These are phyloP conservation scores for Alentia gelatinosa DNA, from an alignment of 2,888 invertebrate species.

Conservation along the genomic window DNA sequence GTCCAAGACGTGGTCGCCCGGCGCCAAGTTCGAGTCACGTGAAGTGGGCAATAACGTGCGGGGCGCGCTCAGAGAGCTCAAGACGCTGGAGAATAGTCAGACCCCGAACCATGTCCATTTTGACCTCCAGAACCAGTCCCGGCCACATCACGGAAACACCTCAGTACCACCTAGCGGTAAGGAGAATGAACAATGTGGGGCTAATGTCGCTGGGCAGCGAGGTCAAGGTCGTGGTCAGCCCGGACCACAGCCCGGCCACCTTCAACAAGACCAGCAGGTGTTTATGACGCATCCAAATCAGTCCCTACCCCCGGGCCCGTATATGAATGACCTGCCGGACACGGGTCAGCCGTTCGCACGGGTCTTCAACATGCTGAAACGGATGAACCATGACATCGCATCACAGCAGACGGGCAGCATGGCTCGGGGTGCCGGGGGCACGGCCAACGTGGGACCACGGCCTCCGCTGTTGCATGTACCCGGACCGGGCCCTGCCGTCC, in stretches of 20 bases:
- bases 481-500: neutral
- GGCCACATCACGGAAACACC: neutral
- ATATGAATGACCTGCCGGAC: neutral
- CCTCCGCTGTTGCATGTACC: neutral
- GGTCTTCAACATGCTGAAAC: conserved; percentile 39
- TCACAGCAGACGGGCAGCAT: neutral
- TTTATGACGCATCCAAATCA: neutral
- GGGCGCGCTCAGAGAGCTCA: conserved; percentile 25
- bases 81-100: conserved; percentile 13
- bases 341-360: conserved; percentile 23
- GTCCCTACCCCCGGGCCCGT: neutral
- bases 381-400: conserved; percentile 7
- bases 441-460: neutral
- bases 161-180: conserved; percentile 13
- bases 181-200: neutral
- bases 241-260: neutral
- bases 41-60: conserved; percentile 23
- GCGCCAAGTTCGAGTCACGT: neutral
- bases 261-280: neutral
- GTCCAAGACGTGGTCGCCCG: conserved; percentile 40
- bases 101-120: neutral
- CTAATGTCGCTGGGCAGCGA: neutral
- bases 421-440: neutral
- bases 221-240: neutral
- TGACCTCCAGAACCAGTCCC: neutral